These are phyloP conservation scores for Agapetus fuscipes DNA, from an alignment of 2,888 invertebrate genomes.

Conservation along the genomic window DNA sequence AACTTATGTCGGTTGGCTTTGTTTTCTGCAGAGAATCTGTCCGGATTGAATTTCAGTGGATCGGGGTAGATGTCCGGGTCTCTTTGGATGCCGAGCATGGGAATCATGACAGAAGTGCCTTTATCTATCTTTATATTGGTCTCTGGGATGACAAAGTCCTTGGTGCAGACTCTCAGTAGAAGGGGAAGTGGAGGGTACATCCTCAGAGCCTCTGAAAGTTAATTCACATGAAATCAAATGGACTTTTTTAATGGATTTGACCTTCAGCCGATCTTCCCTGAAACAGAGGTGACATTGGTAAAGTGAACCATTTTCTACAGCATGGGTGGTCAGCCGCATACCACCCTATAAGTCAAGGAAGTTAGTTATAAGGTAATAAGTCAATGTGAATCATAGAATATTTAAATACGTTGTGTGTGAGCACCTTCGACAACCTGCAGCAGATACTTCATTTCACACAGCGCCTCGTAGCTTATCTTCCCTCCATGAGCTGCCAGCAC, in stretches of 20 bases:
- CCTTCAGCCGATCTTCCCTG: too few species aligned
- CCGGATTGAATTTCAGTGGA: conserved; percentile 29
- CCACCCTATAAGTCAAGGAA: too few species aligned
- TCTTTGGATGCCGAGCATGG: conserved; percentile 27
- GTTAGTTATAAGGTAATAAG: too few species aligned
- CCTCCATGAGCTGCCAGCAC: conserved; percentile 26
- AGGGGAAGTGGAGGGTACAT: conserved; percentile 30
- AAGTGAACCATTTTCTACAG: neutral
- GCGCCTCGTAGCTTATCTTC: conserved; percentile 28
- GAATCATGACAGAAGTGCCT: conserved; percentile 24
- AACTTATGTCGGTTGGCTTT: conserved; percentile 23
- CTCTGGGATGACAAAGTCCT: conserved; percentile 20
- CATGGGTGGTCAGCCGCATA: too few species aligned
- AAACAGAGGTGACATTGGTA: neutral
- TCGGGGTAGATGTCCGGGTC: conserved; percentile 30
- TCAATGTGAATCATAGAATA: too few species aligned
- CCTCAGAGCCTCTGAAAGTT: conserved; percentile 27
- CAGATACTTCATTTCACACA: conserved; percentile 30
- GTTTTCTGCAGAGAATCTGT: conserved; percentile 26
- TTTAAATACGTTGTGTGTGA: too few species aligned
- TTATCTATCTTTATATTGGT: conserved; percentile 18
- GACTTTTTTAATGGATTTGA: too few species aligned
- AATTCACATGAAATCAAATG: neutral
- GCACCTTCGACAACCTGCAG: conserved; percentile 30
- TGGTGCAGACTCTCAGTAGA: conserved; percentile 30